Evolutionary conservation across 30 jellyfish, hydroid and myxozoan species (phyloP), one percentile per base, ranked within the genome.

Genomic region (Phacellophora camtschatica): DNA sequence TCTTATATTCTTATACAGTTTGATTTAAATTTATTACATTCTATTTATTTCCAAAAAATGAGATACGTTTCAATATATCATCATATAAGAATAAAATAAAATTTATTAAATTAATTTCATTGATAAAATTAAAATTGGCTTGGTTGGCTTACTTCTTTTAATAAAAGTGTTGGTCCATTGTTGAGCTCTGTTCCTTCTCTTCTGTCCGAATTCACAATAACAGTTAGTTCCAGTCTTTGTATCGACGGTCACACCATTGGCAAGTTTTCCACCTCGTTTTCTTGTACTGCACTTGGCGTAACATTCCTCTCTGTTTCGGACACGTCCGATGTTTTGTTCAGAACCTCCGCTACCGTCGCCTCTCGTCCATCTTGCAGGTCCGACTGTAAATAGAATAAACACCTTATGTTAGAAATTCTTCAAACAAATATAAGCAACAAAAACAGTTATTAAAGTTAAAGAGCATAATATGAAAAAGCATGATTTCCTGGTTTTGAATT

Each of bases 171-270:
- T 57, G 3, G 42, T 57, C 71, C 71, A 57, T 22, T 57, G 37
- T 57, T 24, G 42, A 1, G 37, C 71, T 22, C 42, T 22, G 28
- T 57, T 57, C 25, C 71, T 57, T 33, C 45, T 3, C 19, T 24
- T 57, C 46, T 22, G 37, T 57, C 71, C 71, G 25, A 57, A 57
- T 12, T 57, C 71, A 29, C 71, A 57, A 57, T 57, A 57, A n/a
- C 71, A 57, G 6, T 57, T 57, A n/a, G 71, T 57, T 23, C 71
- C 71, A 1, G 71, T 57, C 25, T 57, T 57, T 33, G 71, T 57
- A 29, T 57, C 71, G 42, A 57, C 71, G 8, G 71, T 57, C 13
- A 29, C 71, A 57, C 71, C 71, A 57, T 57, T 57, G 15, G 71
- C 71, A 6, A 57, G 45, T 33, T n/a, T 37, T 2, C 71, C 71